These are phyloP conservation scores for Nothocercus julius DNA, from an alignment of 2,113 vertebrate genomes.

Conservation along the genomic window DNA sequence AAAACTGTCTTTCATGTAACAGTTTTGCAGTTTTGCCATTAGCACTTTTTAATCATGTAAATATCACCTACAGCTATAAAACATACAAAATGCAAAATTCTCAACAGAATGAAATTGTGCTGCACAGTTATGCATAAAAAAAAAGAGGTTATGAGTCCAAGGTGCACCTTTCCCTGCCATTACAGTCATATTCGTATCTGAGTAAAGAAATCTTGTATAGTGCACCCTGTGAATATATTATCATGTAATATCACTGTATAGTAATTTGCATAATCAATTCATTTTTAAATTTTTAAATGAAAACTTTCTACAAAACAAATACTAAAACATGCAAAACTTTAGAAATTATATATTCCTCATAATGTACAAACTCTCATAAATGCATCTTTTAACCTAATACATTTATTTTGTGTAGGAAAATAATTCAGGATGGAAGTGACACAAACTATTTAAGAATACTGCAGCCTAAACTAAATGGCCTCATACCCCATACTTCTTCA, in stretches of 20 bases:
- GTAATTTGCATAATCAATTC: neutral
- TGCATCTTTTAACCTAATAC: neutral
- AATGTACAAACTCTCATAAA: neutral
- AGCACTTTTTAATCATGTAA: neutral
- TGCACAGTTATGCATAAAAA: neutral
- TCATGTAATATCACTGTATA: neutral
- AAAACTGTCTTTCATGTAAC: neutral
- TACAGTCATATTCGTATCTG: neutral
- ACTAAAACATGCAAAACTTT: neutral
- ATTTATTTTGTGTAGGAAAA: neutral
- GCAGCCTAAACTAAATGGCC: neutral
- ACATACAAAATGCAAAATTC: neutral
- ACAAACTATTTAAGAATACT: neutral
- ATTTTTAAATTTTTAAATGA: neutral
- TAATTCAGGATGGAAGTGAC: neutral
- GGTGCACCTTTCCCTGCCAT: neutral
- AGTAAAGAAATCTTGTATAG: neutral
- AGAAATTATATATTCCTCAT: neutral
- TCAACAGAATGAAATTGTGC: neutral
- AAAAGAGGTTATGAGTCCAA: too few relatives aligned
- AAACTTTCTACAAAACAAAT: neutral
- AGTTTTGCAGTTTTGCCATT: conserved; percentile 16
- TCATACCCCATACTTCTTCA: neutral
- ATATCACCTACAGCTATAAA: neutral
- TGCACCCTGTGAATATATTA: neutral